Conservation (phyloP, 1,140 invertebrate genomes). For the Brachionus rubens region DNA sequence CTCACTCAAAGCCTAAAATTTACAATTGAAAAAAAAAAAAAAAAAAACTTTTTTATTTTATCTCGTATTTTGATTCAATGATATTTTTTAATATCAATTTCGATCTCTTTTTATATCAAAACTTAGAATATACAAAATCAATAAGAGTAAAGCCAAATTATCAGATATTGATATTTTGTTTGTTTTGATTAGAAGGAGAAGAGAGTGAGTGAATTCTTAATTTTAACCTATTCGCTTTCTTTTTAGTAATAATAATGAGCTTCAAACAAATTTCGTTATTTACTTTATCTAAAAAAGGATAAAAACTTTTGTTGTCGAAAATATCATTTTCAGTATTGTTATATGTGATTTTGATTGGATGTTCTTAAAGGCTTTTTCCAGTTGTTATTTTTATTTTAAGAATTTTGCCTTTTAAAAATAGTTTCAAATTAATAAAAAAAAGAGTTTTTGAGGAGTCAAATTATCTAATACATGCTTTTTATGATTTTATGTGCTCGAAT, state of each 20-base stretch:
- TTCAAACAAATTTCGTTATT: constrained; percentile 6
- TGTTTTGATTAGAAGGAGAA: constrained; percentile 29
- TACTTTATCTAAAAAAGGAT: constrained; percentile 17
- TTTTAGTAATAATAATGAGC: constrained; percentile 33
- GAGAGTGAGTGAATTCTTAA: not conserved
- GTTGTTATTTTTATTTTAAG: too few species aligned
- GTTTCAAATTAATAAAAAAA: too few species aligned
- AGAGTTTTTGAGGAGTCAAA: too few species aligned
- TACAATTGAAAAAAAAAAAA: not conserved
- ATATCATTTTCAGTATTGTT: too few species aligned
- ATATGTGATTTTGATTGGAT: constrained; percentile 1
- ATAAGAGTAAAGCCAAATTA: constrained; percentile 26
- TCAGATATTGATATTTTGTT: constrained; percentile 29
- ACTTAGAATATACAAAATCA: too few species aligned
- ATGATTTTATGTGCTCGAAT: too few species aligned
- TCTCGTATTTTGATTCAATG: too few species aligned
- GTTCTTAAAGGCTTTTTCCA: too few species aligned
- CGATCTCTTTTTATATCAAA: constrained; percentile 15
- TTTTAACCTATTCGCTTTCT: constrained; percentile 20
- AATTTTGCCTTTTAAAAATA: too few species aligned
- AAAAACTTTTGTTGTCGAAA: not conserved
- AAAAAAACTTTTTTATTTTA: too few species aligned
- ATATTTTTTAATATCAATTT: not conserved
- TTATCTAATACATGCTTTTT: too few species aligned
- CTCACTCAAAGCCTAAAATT: too few species aligned